Base-by-base conservation (phyloP, 2,797 vertebrate genomes). In the Bovichtus variegatus region DNA sequence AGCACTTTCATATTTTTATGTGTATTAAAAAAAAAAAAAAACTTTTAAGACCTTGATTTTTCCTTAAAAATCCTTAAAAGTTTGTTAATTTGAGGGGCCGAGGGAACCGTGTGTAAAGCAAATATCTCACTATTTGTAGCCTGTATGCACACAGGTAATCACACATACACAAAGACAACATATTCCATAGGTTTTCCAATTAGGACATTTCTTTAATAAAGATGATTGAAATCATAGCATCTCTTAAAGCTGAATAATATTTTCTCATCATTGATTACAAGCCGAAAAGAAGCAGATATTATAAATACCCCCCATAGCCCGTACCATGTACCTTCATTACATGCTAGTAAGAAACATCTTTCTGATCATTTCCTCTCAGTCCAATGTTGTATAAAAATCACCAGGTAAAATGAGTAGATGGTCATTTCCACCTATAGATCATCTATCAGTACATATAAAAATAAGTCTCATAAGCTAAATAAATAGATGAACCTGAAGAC, bases 391-490 rank as follows among this genome's bases (percentile, higher is more conserved):
- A 92, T 87, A 94, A 91, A 91, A 87, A 93, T 91, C 84, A 88
- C 51, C 38, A 41, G 40, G 55, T 87, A 87, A 84, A 91, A 90
- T 74, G 74, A 73, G 51, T 64, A 81, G 73, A 81, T 80, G 80
- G 60, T 23, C 11, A 71, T 60, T 83, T 71, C 76, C 85, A 86
- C 59, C 73, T 78, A 88, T 67, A 71, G 38, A 85, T 83, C 71
- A 80, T 87, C 76, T 54, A 63, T 80, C 55, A 47, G 38, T 73
- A 75, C 38, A 92, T 94, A 94, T 87, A 95, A 95, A 96, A 93
- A 95, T 92, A 95, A 83, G 87, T 92, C 75, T 91, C 72, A 76
- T 86, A 78, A 86, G 71, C 79, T 91, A 94, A 95, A 96, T 96
- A 95, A 96, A 95, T 95, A 95, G 85, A 87, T 86, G 87, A 90